Base-by-base conservation (phyloP, 2,113 vertebrate species). In the Cyphomyrus discorhynchus region DNA sequence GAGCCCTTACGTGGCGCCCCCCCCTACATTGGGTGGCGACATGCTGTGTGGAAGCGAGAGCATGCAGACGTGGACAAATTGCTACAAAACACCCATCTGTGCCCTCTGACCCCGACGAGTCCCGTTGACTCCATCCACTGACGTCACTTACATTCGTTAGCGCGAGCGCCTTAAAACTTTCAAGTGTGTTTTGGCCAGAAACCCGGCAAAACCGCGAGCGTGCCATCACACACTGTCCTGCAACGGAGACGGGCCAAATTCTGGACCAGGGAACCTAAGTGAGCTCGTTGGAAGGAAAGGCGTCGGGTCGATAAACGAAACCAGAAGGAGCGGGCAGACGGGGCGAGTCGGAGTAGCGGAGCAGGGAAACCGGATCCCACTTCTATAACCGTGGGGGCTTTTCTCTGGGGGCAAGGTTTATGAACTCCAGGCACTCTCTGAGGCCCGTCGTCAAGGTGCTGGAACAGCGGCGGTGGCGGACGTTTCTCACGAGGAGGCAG, bases 261-360 rank as follows among this genome's bases (percentile, higher is more conserved):
- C 39, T 35, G 50, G 49, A 52, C 74, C 74, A 92, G 89, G 92
- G 90, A 93, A 35, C 0, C 19, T 24, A 35, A 47, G 50, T 0
- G 19, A 15, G 13, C 56, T 80, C 74, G 17, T 42, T 35, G 42
- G 47, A 77, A 42, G 10, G 88, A 8, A 74, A 49, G 62, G 88
- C 31, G 52, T 39, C 15, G 84, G 10, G 74, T n/a, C 35, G 74
- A 42, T 80, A 62, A 45, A 56, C 1, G 53, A 66, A 62, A 45
- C 39, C 58, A 62, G 87, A 53, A 66, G 53, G 35, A 88, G 53
- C n/a, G 31, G 39, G 35, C 35, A 24, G 17, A 66, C n/a, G 19
- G 39, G 39, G 56, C 15, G 10, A 27, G 42, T 3, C 2, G 49
- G 31, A 88, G 56, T 58, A n/a, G 56, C 21, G 21, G 62, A 89